Percentiles rank a stretch among this genome's conserved stretches.
These are phyloP conservation scores for Sphaerophoria taeniata DNA, from an alignment of 2,888 invertebrate species.

Conservation along the genomic window DNA sequence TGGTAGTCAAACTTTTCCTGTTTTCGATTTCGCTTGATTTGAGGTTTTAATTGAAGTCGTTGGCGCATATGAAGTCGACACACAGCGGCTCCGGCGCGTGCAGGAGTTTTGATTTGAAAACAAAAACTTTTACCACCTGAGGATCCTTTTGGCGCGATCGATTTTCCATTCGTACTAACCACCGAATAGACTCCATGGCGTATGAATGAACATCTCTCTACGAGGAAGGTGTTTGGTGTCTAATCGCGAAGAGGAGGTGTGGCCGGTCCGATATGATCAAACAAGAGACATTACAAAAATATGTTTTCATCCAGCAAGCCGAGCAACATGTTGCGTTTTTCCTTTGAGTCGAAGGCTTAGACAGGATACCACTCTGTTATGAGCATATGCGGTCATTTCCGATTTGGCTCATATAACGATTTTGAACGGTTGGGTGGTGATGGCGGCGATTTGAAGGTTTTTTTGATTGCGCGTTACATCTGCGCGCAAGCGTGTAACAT, in stretches of 20 bases:
- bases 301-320: too few relatives aligned
- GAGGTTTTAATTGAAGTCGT: constrained; percentile 64
- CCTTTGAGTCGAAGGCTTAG: constrained; percentile 26
- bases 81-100: constrained; percentile 6
- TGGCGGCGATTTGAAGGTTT: constrained; percentile 6
- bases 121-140: constrained; percentile 74
- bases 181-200: too few relatives aligned
- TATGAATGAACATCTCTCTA: constrained; percentile 8
- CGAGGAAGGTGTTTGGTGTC: constrained; percentile 57
- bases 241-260: constrained; percentile 64
- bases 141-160: constrained; percentile 56
- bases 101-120: constrained; percentile 19
- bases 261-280: constrained; percentile 56
- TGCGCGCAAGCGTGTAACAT: constrained; percentile 25
- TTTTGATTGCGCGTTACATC: constrained; percentile 47
- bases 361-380: background rate
- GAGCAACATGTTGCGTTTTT: constrained; percentile 41
- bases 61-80: background rate
- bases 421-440: constrained; percentile 44
- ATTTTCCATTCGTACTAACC: background rate
- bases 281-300: constrained; percentile 23
- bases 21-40: constrained; percentile 58
- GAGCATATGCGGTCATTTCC: constrained; percentile 56
- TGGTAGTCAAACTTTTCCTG: constrained; percentile 24
- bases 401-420: constrained; percentile 51